Base-by-base conservation (phyloP, 2,797 vertebrate genomes). In the Choloepus didactylus region DNA sequence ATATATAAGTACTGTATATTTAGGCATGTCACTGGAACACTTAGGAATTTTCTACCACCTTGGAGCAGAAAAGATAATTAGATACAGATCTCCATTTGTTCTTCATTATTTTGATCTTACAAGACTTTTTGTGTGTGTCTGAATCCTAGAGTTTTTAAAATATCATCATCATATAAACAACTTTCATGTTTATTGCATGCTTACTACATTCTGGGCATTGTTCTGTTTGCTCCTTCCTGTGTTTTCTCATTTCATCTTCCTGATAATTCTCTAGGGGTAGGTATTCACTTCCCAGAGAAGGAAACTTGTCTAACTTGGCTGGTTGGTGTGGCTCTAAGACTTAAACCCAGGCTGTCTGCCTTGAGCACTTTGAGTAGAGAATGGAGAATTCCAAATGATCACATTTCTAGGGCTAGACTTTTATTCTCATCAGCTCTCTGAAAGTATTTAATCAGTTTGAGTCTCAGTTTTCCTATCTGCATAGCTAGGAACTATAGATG, bases 91-190 rank as follows among this genome's bases (percentile, higher is more conserved):
- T 87, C 59, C 11, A 15, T 44, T 69, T 87, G 49, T 59, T 77
- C 56, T 87, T 77, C 76, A 94, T 31, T 91, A 49, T 89, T 94
- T 90, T 85, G 35, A 82, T 11, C 80, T 70, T 49, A 64, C 19
- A 69, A 51, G 35, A 5, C 41, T 46, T 41, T 59, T 69, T 54
- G 29, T n/a, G 29, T 14, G 8, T 77, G 38, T 87, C 54, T 66
- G 38, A 92, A 51, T 82, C 62, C 38, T 82, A 10, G 31, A 49
- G 23, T 80, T 73, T 75, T 82, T 59, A 73, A 93, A 75, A 38
- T 75, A 31, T 66, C 51, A 35, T 67, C 67, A 21, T 51, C 9
- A 31, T 46, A 21, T 7, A 1, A 3, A 72, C 82, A 81, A 38
- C 8, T 15, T 59, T n/a, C 31, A 10, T 0, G 0, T 66, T 38